Conservation (phyloP, 2,113 vertebrate species). For the Xiphophorus hellerii region DNA sequence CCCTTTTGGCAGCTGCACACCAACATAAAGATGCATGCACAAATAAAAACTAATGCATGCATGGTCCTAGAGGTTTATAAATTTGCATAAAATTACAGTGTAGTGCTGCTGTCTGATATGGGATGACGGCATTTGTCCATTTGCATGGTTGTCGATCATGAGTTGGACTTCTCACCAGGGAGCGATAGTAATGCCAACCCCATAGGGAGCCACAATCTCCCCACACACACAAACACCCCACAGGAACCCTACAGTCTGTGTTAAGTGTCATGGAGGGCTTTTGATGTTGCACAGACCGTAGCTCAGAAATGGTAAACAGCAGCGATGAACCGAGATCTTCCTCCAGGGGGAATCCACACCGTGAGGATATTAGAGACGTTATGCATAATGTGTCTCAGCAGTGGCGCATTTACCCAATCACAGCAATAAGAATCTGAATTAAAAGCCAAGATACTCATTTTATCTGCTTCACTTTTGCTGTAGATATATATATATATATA, state of each 20-base stretch:
- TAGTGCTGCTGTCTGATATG: constrained; percentile 30
- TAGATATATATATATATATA: too few relatives aligned
- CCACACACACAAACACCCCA: background rate
- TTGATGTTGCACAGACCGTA: constrained; percentile 77
- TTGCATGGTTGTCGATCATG: constrained; percentile 68
- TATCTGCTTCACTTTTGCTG: background rate
- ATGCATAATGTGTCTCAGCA: constrained; percentile 75
- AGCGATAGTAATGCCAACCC: constrained; percentile 68
- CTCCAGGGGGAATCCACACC: constrained; percentile 73
- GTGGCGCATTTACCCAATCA: constrained; percentile 48
- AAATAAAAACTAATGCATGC: constrained; percentile 26
- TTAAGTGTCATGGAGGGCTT: constrained; percentile 77
- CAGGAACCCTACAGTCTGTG: constrained; percentile 71
- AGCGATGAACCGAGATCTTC: constrained; percentile 76
- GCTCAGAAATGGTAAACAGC: constrained; percentile 78
- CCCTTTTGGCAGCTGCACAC: constrained; percentile 6
- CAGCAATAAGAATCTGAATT: constrained; percentile 51
- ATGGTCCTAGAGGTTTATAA: constrained; percentile 35
- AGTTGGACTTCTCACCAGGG: constrained; percentile 63
- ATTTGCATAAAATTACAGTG: constrained; percentile 49
- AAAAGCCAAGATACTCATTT: constrained; percentile 56
- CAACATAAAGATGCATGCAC: constrained; percentile 13
- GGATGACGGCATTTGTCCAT: constrained; percentile 56
- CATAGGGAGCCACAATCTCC: constrained; percentile 48
- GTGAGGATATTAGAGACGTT: constrained; percentile 75